Evolutionary conservation across 2,797 vertebrate genomes (phyloP), one percentile per base, ranked within the genome.

Genomic region (Sardinella longiceps): DNA sequence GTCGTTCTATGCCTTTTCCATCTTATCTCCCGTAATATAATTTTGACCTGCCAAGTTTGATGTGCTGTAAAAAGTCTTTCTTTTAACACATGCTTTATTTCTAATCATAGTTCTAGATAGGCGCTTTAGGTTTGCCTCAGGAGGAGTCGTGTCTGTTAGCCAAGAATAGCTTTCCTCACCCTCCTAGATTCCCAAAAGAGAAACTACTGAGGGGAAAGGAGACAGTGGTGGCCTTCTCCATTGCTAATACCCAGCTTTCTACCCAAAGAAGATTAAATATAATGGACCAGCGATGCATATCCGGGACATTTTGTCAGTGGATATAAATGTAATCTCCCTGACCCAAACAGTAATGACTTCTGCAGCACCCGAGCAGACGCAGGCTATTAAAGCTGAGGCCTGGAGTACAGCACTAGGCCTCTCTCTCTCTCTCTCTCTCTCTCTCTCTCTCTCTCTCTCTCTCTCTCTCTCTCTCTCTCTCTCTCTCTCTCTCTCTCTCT

Each of bases 251-350:
- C 63, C 30, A 70, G 30, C 63, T 15, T 70, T 30, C 28, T 70
- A 15, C 63, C 63, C 63, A 70, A 70, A 70, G 63, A 70, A 70
- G 63, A 70, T 70, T 70, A 70, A 70, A 70, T 70, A 70, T 70
- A 70, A 33, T 28, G 14, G 63, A 70, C 80, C 51, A 83, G 87
- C 83, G 25, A 50, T 85, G 81, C 83, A 82, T 53, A 48, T 70
- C 63, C 12, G 14, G 51, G 51, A 60, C 30, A 58, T 84, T 80
- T 81, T 80, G 83, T 80, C 60, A 14, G 83, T 82, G 80, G 83
- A 51, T 84, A 82, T 80, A 70, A 86, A 82, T 86, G 66, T 60
- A 85, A 82, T 85, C 84, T 85, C 53, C 45, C 80, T 82, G 58
- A 82, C 81, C 50, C 60, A 43, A 81, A 25, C 84, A 43, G 53